Base-by-base conservation (phyloP, 2,113 vertebrate genomes). In the Etheostoma cragini region DNA sequence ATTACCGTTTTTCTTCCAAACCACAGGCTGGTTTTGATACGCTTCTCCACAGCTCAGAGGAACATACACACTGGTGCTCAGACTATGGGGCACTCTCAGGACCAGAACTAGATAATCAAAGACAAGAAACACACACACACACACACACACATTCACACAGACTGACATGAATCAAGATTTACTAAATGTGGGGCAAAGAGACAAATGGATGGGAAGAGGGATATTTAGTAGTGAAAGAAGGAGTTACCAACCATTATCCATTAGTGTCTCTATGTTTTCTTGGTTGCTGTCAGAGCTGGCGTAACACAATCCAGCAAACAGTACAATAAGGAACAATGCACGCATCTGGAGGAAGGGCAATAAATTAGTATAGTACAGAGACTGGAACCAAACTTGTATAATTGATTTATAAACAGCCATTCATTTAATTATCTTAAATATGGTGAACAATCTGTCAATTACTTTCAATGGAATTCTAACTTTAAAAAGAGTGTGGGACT, bases 1-100 rank as follows among this genome's bases (percentile, higher is more conserved):
- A 2, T 78, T 88, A 93, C 91, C 92, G 8, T 95, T 81, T 83
- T 80, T 93, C 81, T 85, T 89, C 95, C 95, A 95, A 63, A 80
- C 72, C 69, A 96, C 86, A 8, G 81, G 33, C 12, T 81, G 72
- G 46, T 57, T 62, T 24, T 91, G 42, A 52, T 85, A 79, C 19
- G 84, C 52, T 13, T 88, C 85, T 33, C 92, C 92, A 79, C 95
- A 96, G n/a, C 52, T 84, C 67, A 96, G 79, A 19, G 79, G 19
- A 22, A 95, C 86, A 1, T 86, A 1, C 14, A 46, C 70, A 49
- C 2, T 54, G 47, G 14, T 66, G 6, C 26, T 14, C 11, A 0
- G 2, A 13, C 0, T 49, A 2, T 75, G 0, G 14, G 73, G 72
- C 30, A 91, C 69, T 49, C 77, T 88, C 83, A 95, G 57, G 24